Evolutionary conservation across 2,113 vertebrate genomes (phyloP).

Genomic region (Patagioenas fasciata): DNA sequence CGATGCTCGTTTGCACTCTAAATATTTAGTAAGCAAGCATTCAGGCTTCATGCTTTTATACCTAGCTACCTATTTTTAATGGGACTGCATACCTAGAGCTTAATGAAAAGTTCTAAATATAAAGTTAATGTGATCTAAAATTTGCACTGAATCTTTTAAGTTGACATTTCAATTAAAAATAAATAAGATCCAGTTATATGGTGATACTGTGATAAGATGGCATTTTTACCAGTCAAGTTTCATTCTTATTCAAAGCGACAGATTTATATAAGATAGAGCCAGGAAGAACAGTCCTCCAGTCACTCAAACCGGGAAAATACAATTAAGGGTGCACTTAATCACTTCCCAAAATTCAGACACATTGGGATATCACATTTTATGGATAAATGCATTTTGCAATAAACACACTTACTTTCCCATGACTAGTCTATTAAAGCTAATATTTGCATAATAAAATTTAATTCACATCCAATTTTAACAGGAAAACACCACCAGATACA

Average conservation of each 20-base stretch:
- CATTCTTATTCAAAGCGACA: slow-evolving; percentile 20
- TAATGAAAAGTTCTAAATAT: slow-evolving; percentile 42
- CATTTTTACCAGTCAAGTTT: not conserved
- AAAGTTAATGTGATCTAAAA: slow-evolving; percentile 1
- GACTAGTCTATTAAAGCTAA: not conserved
- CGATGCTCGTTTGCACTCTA: not conserved
- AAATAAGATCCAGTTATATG: not conserved
- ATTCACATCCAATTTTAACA: not conserved
- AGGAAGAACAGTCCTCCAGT: not conserved
- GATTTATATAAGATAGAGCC: not conserved
- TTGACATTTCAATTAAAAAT: slow-evolving; percentile 8
- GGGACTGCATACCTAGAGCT: not conserved
- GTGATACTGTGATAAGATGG: not conserved
- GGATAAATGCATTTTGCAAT: not conserved
- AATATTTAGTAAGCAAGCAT: slow-evolving; percentile 61
- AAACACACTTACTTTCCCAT: not conserved
- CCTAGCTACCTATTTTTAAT: not conserved
- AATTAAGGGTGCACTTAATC: not conserved
- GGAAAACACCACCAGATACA: not conserved
- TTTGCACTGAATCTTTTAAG: not conserved
- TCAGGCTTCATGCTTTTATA: slow-evolving; percentile 38
- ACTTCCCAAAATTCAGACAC: not conserved
- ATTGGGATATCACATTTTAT: not conserved
- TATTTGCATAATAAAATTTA: not conserved
- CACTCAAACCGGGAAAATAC: not conserved